Conservation (phyloP, 1,140 invertebrate genomes). For the Propsilocerus akamusi region DNA sequence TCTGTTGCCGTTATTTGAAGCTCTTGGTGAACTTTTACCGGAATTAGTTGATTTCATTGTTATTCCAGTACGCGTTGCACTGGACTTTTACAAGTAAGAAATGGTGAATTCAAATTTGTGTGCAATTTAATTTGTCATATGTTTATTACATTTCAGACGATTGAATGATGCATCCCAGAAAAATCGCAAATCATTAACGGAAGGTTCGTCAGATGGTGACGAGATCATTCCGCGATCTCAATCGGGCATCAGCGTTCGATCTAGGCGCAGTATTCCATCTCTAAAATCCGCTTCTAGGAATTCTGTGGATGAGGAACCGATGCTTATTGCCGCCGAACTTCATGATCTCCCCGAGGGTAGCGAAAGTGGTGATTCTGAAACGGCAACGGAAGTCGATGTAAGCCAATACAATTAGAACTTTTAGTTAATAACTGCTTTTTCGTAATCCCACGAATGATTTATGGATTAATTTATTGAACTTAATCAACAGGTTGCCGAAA, state of each 20-base stretch:
- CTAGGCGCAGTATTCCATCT: slow-evolving; percentile 22
- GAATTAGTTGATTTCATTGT: slow-evolving; percentile 38
- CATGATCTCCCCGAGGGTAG: slow-evolving; percentile 37
- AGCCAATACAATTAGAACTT: slow-evolving; percentile 9
- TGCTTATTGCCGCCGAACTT: slow-evolving; percentile 23
- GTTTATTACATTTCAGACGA: slow-evolving; percentile 10
- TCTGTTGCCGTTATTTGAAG: slow-evolving; percentile 60
- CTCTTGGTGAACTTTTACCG: slow-evolving; percentile 47
- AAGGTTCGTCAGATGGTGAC: slow-evolving; percentile 27
- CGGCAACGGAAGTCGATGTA: slow-evolving; percentile 54
- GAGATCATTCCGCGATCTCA: slow-evolving; percentile 23
- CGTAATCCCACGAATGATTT: background rate
- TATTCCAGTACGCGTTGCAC: slow-evolving; percentile 33
- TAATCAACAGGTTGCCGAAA: slow-evolving; percentile 34
- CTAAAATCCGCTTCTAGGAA: slow-evolving; percentile 24
- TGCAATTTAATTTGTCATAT: background rate
- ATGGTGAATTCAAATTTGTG: background rate
- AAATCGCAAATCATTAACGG: slow-evolving; percentile 26
- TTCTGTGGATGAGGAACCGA: slow-evolving; percentile 39
- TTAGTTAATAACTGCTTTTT: background rate
- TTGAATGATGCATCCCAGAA: slow-evolving; percentile 22
- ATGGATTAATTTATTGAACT: slow-evolving; percentile 2
- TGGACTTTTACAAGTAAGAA: slow-evolving; percentile 33
- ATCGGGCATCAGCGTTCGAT: slow-evolving; percentile 23
- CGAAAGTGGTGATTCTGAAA: slow-evolving; percentile 44